These are phyloP conservation scores for Metallyticus violacea DNA, from an alignment of 2,888 invertebrate genomes.

Conservation along the genomic window DNA sequence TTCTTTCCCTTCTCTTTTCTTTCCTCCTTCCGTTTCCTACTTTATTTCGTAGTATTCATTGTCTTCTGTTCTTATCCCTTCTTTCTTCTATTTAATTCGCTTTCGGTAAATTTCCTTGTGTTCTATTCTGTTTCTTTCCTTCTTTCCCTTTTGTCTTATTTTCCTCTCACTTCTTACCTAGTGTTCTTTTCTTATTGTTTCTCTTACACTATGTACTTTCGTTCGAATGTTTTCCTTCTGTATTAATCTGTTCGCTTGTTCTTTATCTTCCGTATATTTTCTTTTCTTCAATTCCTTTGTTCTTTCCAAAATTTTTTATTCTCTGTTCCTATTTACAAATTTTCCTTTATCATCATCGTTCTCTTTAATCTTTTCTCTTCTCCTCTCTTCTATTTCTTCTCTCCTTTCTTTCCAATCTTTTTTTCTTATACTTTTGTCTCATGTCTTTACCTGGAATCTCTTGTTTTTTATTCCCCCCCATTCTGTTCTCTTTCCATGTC, in stretches of 20 bases:
- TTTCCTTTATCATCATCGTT: background rate
- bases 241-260: no score
- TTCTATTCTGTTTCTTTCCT: background rate
- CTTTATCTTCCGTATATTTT: background rate
- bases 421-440: background rate
- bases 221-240: no score
- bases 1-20: conserved; percentile 10
- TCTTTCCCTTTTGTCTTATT: background rate
- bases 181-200: no score
- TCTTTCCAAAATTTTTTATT: background rate
- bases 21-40: no score
- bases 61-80: no score
- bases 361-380: background rate
- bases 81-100: background rate
- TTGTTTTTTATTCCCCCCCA: background rate
- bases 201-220: no score
- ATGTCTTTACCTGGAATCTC: background rate
- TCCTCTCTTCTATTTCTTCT: background rate
- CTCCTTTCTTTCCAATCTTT: background rate
- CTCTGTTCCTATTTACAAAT: background rate
- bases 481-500: background rate
- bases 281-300: background rate
- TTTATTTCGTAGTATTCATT: no score
- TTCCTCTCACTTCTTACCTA: background rate
- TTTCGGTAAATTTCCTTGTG: background rate